Percentiles rank a stretch among this genome's conserved stretches.
Conservation (phyloP, 2,888 invertebrate species). For the Sepiola atlantica region DNA sequence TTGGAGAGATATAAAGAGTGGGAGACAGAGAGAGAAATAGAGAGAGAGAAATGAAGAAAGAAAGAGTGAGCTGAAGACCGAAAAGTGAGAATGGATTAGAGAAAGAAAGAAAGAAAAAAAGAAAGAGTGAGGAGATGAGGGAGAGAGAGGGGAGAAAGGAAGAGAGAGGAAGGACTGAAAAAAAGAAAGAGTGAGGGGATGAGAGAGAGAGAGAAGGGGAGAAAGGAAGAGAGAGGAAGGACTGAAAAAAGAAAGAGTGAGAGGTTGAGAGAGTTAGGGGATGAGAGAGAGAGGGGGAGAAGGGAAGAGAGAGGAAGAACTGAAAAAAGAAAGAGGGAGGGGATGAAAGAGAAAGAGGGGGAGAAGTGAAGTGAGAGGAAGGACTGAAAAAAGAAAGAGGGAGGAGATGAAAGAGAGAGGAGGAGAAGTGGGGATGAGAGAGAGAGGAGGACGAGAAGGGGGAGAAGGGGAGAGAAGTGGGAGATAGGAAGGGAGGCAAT, state of each 20-base stretch:
- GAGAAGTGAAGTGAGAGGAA: too few species aligned
- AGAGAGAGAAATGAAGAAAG: too few species aligned
- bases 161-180: background rate
- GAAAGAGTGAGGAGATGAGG: background rate
- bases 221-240: background rate
- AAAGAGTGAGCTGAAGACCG: background rate
- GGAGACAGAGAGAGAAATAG: too few species aligned
- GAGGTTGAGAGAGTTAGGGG: background rate
- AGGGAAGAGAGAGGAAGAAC: too few species aligned
- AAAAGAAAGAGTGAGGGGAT: too few species aligned
- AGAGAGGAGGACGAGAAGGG: background rate
- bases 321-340: background rate
- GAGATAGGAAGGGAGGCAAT: background rate
- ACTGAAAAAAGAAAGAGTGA: background rate
- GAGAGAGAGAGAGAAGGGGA: background rate
- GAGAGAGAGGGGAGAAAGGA: background rate
- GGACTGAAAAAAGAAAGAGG: background rate
- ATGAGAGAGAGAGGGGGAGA: too few species aligned
- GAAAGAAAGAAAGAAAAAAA: background rate
- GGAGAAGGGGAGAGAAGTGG: too few species aligned
- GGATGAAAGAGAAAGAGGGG: too few species aligned
- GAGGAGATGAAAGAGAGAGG: background rate
- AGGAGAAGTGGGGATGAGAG: too few species aligned
- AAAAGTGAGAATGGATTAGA: too few species aligned
- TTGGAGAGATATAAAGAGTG: too few species aligned